Percentiles rank a stretch among this genome's conserved stretches.
These are phyloP conservation scores for Sebastolobus alascanus DNA, from an alignment of 2,797 vertebrate species.

Conservation along the genomic window DNA sequence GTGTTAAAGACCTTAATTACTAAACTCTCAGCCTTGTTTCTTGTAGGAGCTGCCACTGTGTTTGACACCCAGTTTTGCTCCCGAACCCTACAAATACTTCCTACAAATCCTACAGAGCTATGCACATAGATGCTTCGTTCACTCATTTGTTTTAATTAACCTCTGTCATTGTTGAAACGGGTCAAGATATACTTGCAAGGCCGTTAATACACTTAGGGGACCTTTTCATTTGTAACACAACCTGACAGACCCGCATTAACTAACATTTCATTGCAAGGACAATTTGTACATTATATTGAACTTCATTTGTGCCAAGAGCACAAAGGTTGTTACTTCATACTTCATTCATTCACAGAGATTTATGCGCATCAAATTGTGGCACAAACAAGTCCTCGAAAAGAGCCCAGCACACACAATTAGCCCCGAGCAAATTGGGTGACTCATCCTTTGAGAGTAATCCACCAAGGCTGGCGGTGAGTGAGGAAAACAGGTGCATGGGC, in stretches of 20 bases:
- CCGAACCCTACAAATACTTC: neutral
- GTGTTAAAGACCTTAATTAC: neutral
- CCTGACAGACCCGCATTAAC: neutral
- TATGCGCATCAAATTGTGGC: conserved; percentile 13
- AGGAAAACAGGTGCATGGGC: conserved; percentile 21
- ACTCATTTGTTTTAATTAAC: conserved; percentile 5
- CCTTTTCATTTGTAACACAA: neutral
- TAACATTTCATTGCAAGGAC: conserved; percentile 8
- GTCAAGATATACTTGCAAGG: neutral
- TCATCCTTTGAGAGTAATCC: conserved; percentile 44
- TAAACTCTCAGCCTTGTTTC: neutral
- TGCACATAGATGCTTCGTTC: neutral
- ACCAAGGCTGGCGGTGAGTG: conserved; percentile 7
- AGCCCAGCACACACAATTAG: conserved; percentile 14
- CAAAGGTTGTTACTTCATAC: neutral
- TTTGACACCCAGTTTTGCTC: neutral
- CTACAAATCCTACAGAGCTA: neutral
- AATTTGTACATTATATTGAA: conserved; percentile 17
- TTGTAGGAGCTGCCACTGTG: neutral
- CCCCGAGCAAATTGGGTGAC: conserved; percentile 9
- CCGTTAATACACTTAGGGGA: neutral
- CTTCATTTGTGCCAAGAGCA: neutral
- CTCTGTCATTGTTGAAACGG: neutral
- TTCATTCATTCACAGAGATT: neutral
- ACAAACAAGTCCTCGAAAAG: conserved; percentile 26